Evolutionary conservation across 2,888 invertebrate genomes (phyloP).

Genomic region (Drosophila siamana): DNA sequence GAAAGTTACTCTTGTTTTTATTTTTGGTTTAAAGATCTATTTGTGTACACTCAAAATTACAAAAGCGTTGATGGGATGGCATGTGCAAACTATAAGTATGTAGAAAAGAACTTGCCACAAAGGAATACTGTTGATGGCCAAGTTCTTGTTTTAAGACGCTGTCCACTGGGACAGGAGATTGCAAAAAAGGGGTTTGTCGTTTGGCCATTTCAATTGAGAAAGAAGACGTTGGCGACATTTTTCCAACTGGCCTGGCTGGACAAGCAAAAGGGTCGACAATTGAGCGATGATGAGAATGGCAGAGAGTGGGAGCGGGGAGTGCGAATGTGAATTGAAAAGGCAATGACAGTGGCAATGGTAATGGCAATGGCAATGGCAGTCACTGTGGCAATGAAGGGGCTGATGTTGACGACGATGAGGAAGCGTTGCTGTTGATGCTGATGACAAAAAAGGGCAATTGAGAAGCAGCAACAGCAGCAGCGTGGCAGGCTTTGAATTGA

Average conservation of each 20-base stretch:
- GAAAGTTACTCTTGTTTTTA: neutral
- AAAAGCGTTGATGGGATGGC: neutral
- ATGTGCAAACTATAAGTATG: neutral
- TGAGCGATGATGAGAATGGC: constrained; percentile 46
- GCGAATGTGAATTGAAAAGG: constrained; percentile 7
- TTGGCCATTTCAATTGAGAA: constrained; percentile 38
- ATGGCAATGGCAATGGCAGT: constrained; percentile 13
- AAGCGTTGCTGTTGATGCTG: constrained; percentile 53
- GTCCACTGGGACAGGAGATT: constrained; percentile 1
- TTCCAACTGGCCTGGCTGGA: constrained; percentile 36
- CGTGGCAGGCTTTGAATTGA: constrained; percentile 65
- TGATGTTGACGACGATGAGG: constrained; percentile 39
- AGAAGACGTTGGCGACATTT: constrained; percentile 43
- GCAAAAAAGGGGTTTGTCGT: constrained; percentile 32
- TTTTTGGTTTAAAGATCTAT: neutral
- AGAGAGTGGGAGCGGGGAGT: neutral
- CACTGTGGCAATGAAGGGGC: constrained; percentile 23
- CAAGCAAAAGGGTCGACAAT: constrained; percentile 50
- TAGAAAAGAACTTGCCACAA: neutral
- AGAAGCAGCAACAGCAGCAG: constrained; percentile 25
- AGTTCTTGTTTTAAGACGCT: constrained; percentile 14
- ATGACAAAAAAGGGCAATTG: constrained; percentile 64
- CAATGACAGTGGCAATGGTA: constrained; percentile 11
- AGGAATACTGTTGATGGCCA: constrained; percentile 5
- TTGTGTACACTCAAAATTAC: neutral